phyloP scores from a whole-genome alignment of 2,888 invertebrate genomes.

The Drosophila nr. perissopoda region DNA sequence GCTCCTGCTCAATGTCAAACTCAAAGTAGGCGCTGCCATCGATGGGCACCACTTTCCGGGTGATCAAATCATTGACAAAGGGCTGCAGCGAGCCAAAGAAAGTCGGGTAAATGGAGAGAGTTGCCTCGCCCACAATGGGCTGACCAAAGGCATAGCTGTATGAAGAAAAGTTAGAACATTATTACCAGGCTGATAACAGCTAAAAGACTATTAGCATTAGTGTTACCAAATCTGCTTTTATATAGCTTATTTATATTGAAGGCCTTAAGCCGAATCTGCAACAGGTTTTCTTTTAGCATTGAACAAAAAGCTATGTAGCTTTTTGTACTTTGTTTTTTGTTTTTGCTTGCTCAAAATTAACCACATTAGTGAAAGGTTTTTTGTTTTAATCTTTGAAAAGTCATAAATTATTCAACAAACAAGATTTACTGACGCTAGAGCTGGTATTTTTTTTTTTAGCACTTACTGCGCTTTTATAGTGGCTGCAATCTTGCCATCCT shows the following conservation, averaged over 20 bases:
- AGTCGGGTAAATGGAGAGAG: slow-evolving; percentile 93
- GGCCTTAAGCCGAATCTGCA: background rate
- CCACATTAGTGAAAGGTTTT: background rate
- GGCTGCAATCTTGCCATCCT: slow-evolving; percentile 91
- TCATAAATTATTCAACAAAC: background rate
- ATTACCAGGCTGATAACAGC: background rate
- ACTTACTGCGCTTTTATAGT: slow-evolving; percentile 87
- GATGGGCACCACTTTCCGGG: slow-evolving; percentile 90
- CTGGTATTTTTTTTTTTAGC: too few relatives aligned
- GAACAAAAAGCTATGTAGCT: background rate
- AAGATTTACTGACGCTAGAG: background rate
- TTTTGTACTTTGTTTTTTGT: background rate
- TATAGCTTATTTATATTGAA: background rate
- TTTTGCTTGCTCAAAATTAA: background rate
- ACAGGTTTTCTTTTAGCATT: background rate
- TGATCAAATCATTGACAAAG: slow-evolving; percentile 84
- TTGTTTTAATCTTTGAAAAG: background rate
- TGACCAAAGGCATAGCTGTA: slow-evolving; percentile 87
- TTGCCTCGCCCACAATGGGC: slow-evolving; percentile 94
- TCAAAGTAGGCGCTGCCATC: slow-evolving; percentile 89
- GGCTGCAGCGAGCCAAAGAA: slow-evolving; percentile 86
- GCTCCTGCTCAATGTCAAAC: slow-evolving; percentile 91
- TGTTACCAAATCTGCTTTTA: background rate
- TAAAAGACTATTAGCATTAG: background rate
- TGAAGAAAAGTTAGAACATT: background rate